Conservation (phyloP, 2,888 invertebrate species). For the Napeogenes sylphis region DNA sequence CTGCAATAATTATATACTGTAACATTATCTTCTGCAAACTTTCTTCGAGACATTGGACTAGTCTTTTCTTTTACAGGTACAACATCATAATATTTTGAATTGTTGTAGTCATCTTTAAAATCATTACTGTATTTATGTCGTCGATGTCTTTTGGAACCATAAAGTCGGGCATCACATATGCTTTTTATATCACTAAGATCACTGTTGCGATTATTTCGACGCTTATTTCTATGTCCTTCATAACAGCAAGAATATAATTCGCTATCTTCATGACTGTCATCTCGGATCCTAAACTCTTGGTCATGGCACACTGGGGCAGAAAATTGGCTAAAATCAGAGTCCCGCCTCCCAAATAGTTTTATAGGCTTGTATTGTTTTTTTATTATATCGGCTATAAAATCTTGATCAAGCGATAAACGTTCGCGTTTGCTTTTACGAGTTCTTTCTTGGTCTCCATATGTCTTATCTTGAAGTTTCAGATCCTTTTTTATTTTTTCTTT, state of each 20-base stretch:
- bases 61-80: constrained; percentile 67
- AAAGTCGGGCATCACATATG: constrained; percentile 59
- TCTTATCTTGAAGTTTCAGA: constrained; percentile 30
- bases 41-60: constrained; percentile 60
- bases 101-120: constrained; percentile 48
- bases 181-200: constrained; percentile 53
- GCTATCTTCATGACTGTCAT: constrained; percentile 43
- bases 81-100: constrained; percentile 59
- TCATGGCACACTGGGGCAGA: constrained; percentile 67
- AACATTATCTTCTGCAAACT: constrained; percentile 48
- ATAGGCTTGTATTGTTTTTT: constrained; percentile 60
- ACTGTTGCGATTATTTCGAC: constrained; percentile 31
- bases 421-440: constrained; percentile 26
- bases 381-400: constrained; percentile 64
- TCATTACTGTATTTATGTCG: constrained; percentile 39
- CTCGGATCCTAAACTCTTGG: constrained; percentile 45
- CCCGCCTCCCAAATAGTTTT: constrained; percentile 52
- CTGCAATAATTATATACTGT: constrained; percentile 44
- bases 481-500: constrained; percentile 35
- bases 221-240: constrained; percentile 33
- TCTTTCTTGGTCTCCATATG: constrained; percentile 28
- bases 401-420: constrained; percentile 45
- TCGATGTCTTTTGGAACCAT: constrained; percentile 45
- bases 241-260: constrained; percentile 58
- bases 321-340: constrained; percentile 60